phyloP scores from a whole-genome alignment of 1,140 invertebrate genomes.

The Lasioglossum albipes region DNA sequence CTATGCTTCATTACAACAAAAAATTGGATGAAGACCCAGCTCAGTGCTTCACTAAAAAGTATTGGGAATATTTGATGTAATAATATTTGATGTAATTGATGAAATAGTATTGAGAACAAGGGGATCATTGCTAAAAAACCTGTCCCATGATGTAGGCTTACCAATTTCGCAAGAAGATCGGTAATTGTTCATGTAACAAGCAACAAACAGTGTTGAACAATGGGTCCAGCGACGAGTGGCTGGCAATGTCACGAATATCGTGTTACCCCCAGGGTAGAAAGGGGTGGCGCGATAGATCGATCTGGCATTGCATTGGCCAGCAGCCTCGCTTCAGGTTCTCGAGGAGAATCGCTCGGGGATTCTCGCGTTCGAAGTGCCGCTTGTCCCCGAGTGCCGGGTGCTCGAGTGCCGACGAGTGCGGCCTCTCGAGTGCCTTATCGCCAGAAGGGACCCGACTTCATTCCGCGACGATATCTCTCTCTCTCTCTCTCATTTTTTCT shows the following conservation, averaged over 20 bases:
- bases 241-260: constrained; percentile 27
- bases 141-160: too few relatives aligned
- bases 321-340: constrained; percentile 39
- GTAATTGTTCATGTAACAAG: too few relatives aligned
- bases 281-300: constrained; percentile 4
- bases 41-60: too few relatives aligned
- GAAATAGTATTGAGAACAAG: too few relatives aligned
- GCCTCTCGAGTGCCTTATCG: constrained; percentile 52
- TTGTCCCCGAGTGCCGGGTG: constrained; percentile 34
- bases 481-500: too few relatives aligned
- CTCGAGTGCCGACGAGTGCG: constrained; percentile 49
- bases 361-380: constrained; percentile 39
- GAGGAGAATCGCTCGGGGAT: constrained; percentile 30
- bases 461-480: constrained; percentile 6
- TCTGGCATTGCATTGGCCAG: constrained; percentile 13
- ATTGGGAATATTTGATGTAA: too few relatives aligned
- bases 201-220: background rate
- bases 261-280: constrained; percentile 1
- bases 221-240: background rate
- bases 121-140: too few relatives aligned
- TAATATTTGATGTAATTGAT: too few relatives aligned
- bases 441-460: constrained; percentile 39
- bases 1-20: too few relatives aligned
- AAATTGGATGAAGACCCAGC: too few relatives aligned
- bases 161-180: too few relatives aligned